These are phyloP conservation scores for Phymatocera aterrima DNA, from an alignment of 2,888 invertebrate genomes.

Conservation along the genomic window DNA sequence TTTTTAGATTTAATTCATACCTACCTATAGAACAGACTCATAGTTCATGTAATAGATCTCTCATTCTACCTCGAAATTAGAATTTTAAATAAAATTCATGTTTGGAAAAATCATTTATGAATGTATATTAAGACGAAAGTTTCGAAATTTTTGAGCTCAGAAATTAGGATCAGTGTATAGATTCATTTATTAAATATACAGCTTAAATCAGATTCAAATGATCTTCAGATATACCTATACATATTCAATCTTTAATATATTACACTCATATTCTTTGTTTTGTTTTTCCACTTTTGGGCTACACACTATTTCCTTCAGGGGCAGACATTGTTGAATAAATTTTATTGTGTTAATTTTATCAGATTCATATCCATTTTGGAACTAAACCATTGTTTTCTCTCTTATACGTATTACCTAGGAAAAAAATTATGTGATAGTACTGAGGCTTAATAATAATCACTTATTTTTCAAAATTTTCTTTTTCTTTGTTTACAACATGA, in stretches of 20 bases:
- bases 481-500: conserved; percentile 1
- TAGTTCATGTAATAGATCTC: conserved; percentile 5
- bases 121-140: not conserved
- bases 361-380: not conserved
- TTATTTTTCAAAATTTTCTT: not conserved
- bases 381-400: not conserved
- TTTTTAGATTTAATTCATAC: not conserved
- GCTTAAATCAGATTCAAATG: not conserved
- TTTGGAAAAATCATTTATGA: not conserved
- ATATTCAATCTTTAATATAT: conserved; percentile 12
- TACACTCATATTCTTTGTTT: not conserved
- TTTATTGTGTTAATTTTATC: not conserved
- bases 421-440: not conserved
- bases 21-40: not conserved
- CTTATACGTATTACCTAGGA: not conserved
- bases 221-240: not conserved
- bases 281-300: too few relatives aligned
- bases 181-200: not conserved
- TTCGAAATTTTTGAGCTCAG: not conserved
- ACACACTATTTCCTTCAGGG: not conserved
- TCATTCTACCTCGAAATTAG: not conserved
- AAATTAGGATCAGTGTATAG: conserved; percentile 2
- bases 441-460: not conserved
- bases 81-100: not conserved
- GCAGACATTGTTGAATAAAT: not conserved